A percentile compares a stretch with the other conserved stretches of the same genome.
Conservation (phyloP, 2,113 vertebrate species). For the Carassius auratus region DNA sequence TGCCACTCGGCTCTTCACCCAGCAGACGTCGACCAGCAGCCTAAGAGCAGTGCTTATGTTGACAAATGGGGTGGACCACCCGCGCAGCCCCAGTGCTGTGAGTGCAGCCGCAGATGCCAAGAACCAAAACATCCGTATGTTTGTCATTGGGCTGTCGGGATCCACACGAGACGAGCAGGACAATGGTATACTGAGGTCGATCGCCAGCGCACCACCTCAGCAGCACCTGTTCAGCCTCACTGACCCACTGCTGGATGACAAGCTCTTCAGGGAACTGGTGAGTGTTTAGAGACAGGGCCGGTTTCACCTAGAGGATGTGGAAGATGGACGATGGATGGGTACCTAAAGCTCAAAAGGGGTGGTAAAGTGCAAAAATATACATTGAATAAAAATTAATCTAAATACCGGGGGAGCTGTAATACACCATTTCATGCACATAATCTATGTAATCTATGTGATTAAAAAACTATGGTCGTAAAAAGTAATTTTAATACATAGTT, state of each 20-base stretch:
- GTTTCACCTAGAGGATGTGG: neutral
- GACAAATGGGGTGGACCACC: constrained; percentile 85
- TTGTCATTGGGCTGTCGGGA: constrained; percentile 78
- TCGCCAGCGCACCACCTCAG: constrained; percentile 79
- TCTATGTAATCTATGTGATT: too few relatives aligned
- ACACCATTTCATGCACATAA: neutral
- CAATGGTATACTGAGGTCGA: constrained; percentile 72
- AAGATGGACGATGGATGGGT: too few relatives aligned
- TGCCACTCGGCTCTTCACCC: constrained; percentile 81
- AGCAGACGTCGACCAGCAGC: constrained; percentile 73
- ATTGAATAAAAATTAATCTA: neutral
- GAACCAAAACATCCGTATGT: constrained; percentile 78
- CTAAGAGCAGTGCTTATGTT: constrained; percentile 81
- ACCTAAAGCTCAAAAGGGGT: too few relatives aligned
- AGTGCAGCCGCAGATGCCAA: constrained; percentile 78
- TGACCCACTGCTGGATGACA: constrained; percentile 75
- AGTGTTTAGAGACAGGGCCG: constrained; percentile 44
- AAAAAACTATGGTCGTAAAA: neutral
- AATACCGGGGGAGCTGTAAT: neutral
- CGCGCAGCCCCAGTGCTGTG: constrained; percentile 80
- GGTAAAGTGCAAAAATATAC: neutral
- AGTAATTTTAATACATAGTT: neutral
- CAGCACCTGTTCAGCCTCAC: constrained; percentile 77
- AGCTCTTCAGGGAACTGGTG: constrained; percentile 74
- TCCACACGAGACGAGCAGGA: constrained; percentile 62